phyloP scores from a whole-genome alignment of 2,888 invertebrate genomes.

The Drosophila mercatorum region DNA sequence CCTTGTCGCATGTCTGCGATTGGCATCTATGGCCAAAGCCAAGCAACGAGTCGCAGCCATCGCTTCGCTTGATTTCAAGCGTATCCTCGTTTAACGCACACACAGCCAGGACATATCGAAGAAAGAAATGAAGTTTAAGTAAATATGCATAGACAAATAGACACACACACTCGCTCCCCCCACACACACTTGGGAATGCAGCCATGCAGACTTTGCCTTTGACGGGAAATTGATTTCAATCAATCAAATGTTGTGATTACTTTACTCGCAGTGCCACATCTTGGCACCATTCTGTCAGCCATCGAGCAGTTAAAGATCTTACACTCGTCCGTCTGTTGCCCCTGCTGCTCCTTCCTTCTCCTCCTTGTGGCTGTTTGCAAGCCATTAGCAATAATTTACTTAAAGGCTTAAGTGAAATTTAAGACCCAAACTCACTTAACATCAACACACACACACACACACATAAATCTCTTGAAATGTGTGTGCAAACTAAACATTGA shows the following conservation, averaged over 20 bases:
- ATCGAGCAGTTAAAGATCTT: slow-evolving; percentile 23
- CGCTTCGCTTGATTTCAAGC: slow-evolving; percentile 61
- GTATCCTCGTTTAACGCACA: slow-evolving; percentile 63
- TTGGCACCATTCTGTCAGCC: slow-evolving; percentile 43
- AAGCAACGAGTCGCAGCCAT: background rate
- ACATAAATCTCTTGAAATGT: background rate
- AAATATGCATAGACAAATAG: slow-evolving; percentile 69
- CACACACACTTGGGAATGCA: slow-evolving; percentile 18
- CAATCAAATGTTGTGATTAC: slow-evolving; percentile 83
- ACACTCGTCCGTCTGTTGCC: slow-evolving; percentile 11
- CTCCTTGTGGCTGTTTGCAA: slow-evolving; percentile 51
- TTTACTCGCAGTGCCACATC: slow-evolving; percentile 67
- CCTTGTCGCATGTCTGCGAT: slow-evolving; percentile 54
- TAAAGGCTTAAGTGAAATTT: slow-evolving; percentile 70
- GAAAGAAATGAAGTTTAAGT: slow-evolving; percentile 61
- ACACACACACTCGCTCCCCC: slow-evolving; percentile 20
- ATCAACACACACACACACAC: slow-evolving; percentile 10
- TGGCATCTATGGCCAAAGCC: slow-evolving; percentile 37
- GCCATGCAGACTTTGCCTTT: slow-evolving; percentile 61
- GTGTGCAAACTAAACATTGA: slow-evolving; percentile 19
- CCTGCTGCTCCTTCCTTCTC: no score
- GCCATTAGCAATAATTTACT: slow-evolving; percentile 77
- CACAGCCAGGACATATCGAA: slow-evolving; percentile 18
- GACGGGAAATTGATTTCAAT: slow-evolving; percentile 84
- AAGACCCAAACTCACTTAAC: slow-evolving; percentile 53